Conservation (phyloP, 2,797 vertebrate species). For the Potorous gilbertii region DNA sequence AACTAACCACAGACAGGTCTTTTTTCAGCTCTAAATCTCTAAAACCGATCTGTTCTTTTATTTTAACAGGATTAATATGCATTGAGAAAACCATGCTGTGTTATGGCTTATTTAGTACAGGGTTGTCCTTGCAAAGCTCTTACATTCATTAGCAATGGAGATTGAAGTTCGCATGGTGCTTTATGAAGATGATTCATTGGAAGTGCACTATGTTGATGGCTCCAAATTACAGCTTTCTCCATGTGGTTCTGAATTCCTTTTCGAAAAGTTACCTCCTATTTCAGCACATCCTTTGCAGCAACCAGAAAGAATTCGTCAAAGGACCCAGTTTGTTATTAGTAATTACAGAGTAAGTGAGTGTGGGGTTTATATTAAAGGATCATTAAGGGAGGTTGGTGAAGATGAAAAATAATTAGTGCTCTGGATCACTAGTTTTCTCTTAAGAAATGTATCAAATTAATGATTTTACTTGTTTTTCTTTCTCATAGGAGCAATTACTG, state of each 20-base stretch:
- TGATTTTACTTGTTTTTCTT: not conserved
- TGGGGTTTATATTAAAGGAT: not conserved
- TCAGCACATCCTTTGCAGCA: constrained; percentile 85
- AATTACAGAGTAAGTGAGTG: constrained; percentile 85
- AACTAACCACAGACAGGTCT: not conserved
- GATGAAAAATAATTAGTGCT: constrained; percentile 2
- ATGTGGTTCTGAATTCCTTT: constrained; percentile 91
- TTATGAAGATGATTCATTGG: constrained; percentile 89
- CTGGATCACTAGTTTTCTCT: constrained; percentile 10
- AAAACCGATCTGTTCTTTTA: not conserved
- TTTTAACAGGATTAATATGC: constrained; percentile 18
- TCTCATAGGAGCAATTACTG: constrained; percentile 84
- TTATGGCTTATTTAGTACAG: constrained; percentile 39
- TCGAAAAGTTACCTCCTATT: constrained; percentile 80
- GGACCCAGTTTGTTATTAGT: constrained; percentile 91
- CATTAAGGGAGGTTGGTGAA: not conserved
- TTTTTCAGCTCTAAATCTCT: not conserved
- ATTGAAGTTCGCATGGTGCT: constrained; percentile 84
- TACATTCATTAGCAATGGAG: not conserved
- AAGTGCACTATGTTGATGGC: constrained; percentile 85
- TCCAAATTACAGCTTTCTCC: constrained; percentile 89
- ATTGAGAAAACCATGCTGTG: constrained; percentile 2
- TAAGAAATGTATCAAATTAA: not conserved
- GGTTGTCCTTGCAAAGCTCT: constrained; percentile 3
- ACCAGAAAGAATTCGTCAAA: constrained; percentile 84